Base-by-base conservation (phyloP, 2,888 invertebrate species). In the Melanargia galathea region DNA sequence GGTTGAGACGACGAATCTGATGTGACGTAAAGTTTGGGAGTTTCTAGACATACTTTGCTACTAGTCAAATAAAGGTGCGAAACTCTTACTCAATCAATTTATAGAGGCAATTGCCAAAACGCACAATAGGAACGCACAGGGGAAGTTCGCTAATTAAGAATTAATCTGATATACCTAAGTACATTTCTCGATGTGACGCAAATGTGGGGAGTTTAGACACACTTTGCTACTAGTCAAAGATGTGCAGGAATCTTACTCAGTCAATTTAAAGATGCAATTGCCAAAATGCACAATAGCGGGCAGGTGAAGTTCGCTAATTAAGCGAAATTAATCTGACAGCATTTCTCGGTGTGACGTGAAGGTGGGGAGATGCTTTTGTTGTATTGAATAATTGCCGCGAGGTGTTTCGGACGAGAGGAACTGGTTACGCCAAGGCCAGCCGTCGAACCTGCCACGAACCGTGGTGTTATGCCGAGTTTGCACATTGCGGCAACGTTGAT, bases 301-400 rank as follows among this genome's bases (percentile, higher is more conserved):
- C 60, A 74, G 72, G 70, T 75, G 74, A 80, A 77, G 74, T 76
- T 69, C 59, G 68, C 72, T 81, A 80, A 82, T 84, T 77, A 82
- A 75, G 67, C 70, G 66, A 79, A 80, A 83, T 84, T 80, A 83
- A 83, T 84, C 81, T 80, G 77, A 74, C 75, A 78, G 79, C 82
- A 75, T 82, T 86, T 84, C 81, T 79, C 81, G 73, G 74, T 78
- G 82, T 86, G 84, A 86, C 84, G 89, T 85, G 84, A 86, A 87
- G 48, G 63, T 78, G 78, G 78, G 78, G 79, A 79, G 85, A 82
- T 84, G 87, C 84, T 87, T 90, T 90, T 90, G 90, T 91, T 88
- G 90, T 87, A 89, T 90, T 90, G 87, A 90, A 90, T 90, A 90
- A 90, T 90, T 87, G 90, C 87, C 83, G 83, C 82, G 86, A 87